Evolutionary conservation across 1,140 invertebrate species (phyloP).

Genomic region (Nasonia longicornis): DNA sequence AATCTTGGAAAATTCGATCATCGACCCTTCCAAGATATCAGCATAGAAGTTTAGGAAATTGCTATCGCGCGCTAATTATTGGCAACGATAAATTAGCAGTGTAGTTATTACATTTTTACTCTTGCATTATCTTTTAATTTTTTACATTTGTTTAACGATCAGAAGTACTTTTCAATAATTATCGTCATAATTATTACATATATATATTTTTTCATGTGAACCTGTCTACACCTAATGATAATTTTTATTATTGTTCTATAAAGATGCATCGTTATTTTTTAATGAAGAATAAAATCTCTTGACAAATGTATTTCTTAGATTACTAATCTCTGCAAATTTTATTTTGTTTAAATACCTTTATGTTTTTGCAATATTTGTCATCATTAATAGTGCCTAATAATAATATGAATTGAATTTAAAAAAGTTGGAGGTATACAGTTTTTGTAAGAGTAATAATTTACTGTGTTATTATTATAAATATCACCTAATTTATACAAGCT

Average conservation of each 20-base stretch:
- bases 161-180: slow-evolving; percentile 13
- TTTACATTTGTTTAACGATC: slow-evolving; percentile 5
- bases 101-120: slow-evolving; percentile 16
- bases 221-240: slow-evolving; percentile 39
- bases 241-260: slow-evolving; percentile 57
- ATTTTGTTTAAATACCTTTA: not conserved
- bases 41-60: slow-evolving; percentile 35
- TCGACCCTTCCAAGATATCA: slow-evolving; percentile 28
- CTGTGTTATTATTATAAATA: too few species aligned
- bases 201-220: slow-evolving; percentile 42
- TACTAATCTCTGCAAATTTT: not conserved
- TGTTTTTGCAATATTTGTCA: not conserved
- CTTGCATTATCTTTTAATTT: not conserved
- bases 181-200: slow-evolving; percentile 48
- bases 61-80: slow-evolving; percentile 17
- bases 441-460: too few species aligned
- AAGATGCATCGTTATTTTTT: slow-evolving; percentile 61
- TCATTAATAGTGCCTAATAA: too few species aligned
- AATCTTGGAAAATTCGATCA: not conserved
- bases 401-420: too few species aligned
- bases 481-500: too few species aligned
- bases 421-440: too few species aligned
- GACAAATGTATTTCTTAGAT: slow-evolving; percentile 48
- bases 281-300: slow-evolving; percentile 63
- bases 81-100: slow-evolving; percentile 9